Evolutionary conservation across 2,888 invertebrate genomes (phyloP), one percentile per base, ranked within the genome.

Genomic region (Emesis furor): DNA sequence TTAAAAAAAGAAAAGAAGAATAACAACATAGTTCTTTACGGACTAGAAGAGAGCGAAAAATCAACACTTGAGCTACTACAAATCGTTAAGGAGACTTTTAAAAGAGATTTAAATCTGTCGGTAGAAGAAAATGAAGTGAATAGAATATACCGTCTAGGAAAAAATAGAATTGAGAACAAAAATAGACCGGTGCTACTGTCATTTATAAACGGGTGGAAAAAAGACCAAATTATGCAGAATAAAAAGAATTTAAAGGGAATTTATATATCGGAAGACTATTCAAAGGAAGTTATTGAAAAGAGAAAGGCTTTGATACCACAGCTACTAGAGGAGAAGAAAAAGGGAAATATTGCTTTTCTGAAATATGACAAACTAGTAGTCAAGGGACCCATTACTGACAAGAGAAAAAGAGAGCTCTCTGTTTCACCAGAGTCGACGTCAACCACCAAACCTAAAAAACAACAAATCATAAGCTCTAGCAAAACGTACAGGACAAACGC

Each of bases 261-360:
- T 30, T 62, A 62, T 62, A 24, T 30, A 30, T 62, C 24, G 10
- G 30, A 62, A 62, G 62, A 62, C 3, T 62, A 62, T 65, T 65
- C 62, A 10, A 65, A 65, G 62, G 62, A 65, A 65, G 62, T 30
- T 14, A 30, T 30, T 30, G 62, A 65, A 65, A 65, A 65, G 12
- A 14, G n/a, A 17, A 55, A 55, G 32, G 24, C 62, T 65, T 30
- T 65, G 30, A 30, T 65, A 65, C 32, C 62, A 65, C 62, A 65
- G 62, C 62, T 32, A 65, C 62, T 65, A 30, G 62, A 65, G 62
- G 62, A 65, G 32, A 65, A 65, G 62, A 65, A 65, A 30, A 30
- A 65, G 12, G 62, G 62, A 65, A 65, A 65, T 32, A 32, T 8
- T 65, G 62, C 30, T 10, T 65, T 32, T 30, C 10, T 65, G 62